Conservation (phyloP, 2,797 vertebrate genomes). For the Lagocephalus sceleratus region DNA sequence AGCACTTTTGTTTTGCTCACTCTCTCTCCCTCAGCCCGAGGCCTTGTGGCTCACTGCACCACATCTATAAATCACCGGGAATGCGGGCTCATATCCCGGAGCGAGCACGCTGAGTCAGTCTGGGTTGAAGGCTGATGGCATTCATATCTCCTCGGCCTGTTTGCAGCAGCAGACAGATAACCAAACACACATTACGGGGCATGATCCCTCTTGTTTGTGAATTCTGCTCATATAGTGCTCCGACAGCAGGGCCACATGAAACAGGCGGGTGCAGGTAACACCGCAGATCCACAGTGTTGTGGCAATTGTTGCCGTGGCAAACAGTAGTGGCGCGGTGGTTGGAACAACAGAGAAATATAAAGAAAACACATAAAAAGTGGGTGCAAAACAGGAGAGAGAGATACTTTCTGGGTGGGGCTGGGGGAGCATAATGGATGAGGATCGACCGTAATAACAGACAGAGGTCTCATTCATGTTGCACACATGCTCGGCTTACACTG, state of each 20-base stretch:
- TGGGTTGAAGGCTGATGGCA: slow-evolving; percentile 69
- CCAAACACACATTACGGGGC: slow-evolving; percentile 64
- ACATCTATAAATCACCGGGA: slow-evolving; percentile 72
- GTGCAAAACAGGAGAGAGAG: slow-evolving; percentile 17
- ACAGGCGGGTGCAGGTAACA: slow-evolving; percentile 31
- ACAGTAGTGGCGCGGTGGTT: slow-evolving; percentile 21
- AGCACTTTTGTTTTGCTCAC: slow-evolving; percentile 64
- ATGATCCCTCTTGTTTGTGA: slow-evolving; percentile 70
- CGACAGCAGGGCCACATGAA: slow-evolving; percentile 54
- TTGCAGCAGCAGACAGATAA: slow-evolving; percentile 60
- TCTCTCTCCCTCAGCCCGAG: slow-evolving; percentile 52
- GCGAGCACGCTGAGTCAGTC: slow-evolving; percentile 62
- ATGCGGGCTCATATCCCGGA: slow-evolving; percentile 59
- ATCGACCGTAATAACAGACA: slow-evolving; percentile 42
- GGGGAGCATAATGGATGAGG: slow-evolving; percentile 17
- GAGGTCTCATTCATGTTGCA: slow-evolving; percentile 57
- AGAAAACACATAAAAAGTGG: slow-evolving; percentile 10
- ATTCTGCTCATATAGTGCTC: slow-evolving; percentile 52
- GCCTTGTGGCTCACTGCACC: slow-evolving; percentile 67
- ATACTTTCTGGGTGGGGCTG: slow-evolving; percentile 26
- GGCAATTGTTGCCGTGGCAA: slow-evolving; percentile 43
- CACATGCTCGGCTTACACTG: slow-evolving; percentile 51
- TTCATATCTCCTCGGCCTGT: slow-evolving; percentile 64
- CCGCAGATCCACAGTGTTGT: slow-evolving; percentile 30
- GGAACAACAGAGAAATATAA: slow-evolving; percentile 26